Evolutionary conservation across 2,797 vertebrate genomes (phyloP).

Genomic region (Macropus fuliginosus): DNA sequence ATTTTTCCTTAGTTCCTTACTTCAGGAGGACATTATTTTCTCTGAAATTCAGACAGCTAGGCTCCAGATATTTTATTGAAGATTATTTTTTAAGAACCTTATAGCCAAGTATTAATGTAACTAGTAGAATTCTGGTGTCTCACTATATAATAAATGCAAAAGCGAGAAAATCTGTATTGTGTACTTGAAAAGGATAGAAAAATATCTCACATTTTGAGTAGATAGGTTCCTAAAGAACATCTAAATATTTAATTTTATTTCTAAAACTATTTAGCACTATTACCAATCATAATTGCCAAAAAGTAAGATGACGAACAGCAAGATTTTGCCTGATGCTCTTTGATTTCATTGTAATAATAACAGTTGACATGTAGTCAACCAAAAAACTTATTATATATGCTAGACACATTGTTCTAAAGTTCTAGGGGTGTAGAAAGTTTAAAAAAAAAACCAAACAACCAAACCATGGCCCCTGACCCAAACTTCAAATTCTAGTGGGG

Average conservation of each 20-base stretch:
- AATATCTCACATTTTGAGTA: not conserved
- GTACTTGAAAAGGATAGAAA: constrained; percentile 5
- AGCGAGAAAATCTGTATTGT: not conserved
- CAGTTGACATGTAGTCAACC: not conserved
- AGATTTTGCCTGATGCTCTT: not conserved
- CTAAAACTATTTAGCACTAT: not conserved
- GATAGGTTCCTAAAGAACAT: constrained; percentile 1
- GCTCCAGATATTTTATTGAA: not conserved
- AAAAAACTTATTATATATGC: not conserved
- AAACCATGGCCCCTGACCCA: not conserved
- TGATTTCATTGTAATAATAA: not conserved
- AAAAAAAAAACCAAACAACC: not conserved
- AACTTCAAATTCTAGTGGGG: not conserved
- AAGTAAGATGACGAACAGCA: not conserved
- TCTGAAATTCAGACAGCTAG: not conserved
- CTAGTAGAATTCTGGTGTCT: constrained; percentile 31
- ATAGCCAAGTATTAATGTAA: not conserved
- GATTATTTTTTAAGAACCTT: constrained; percentile 32
- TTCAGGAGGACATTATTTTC: not conserved
- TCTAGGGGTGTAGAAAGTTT: not conserved
- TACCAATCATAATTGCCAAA: constrained; percentile 6
- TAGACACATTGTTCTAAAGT: not conserved
- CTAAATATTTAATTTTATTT: not conserved
- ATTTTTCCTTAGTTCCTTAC: not conserved
- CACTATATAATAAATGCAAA: constrained; percentile 7